Evolutionary conservation across 2,888 invertebrate genomes (phyloP), one percentile per base, ranked within the genome.

Genomic region (Metopia argyrocephala): DNA sequence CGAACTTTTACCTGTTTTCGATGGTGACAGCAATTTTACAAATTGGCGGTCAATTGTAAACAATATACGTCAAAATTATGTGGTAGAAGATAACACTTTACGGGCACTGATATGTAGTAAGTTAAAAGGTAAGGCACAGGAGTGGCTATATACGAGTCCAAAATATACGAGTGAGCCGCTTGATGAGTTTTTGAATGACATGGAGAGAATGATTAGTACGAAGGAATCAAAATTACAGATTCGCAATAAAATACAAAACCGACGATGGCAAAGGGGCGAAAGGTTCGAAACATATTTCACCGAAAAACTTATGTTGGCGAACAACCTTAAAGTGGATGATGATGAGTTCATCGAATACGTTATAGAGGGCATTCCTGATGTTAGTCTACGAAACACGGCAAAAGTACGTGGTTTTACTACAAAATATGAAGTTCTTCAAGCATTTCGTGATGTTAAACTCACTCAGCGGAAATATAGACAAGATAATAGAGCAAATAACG

Each of bases 281-380:
- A 1, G 9, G 2, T 61, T 61, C 18, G 31, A 27, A 9, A 50
- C 50, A 15, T 65, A 50, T 65, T 64, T 48, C 27, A 48, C 46
- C n/a, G 48, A 64, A 5, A 64, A 48, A 12, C 25, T 64, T 5
- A 25, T 25, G 25, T 56, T 69, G 20, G 62, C 76, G 3, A 69
- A 70, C 28, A 70, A 20, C 50, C 2, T 78, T 1, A 56, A 65
- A n/a, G 23, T 78, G n/a, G 59, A 78, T 0, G 48, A 78, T 5
- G 76, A 78, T 27, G 64, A 73, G n/a, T n/a, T n/a, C n/a, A n/a
- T n/a, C n/a, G n/a, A n/a, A n/a, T n/a, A n/a, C n/a, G n/a, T n/a
- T n/a, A 25, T 76, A 1, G 48, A 76, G 18, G 64, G 74, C 12
- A 75, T 79, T 31, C 75, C 79, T 15, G 76, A 76, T 31, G 76